Base-by-base conservation (phyloP, 2,888 invertebrate genomes). In the Hydropsyche betteni region DNA sequence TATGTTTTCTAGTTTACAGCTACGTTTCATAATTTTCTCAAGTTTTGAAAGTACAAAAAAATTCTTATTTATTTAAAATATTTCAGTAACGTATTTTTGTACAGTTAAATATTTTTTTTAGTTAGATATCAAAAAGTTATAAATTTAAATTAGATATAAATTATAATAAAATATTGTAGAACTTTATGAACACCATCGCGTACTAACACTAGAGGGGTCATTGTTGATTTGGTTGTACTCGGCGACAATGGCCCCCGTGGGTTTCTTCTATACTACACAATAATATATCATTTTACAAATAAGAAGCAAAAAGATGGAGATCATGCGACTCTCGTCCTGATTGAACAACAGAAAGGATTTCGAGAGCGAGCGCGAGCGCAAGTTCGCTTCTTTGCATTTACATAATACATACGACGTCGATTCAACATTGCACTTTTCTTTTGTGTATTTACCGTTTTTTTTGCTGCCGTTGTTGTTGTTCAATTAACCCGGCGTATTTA, bases 271-370 rank as follows among this genome's bases (percentile, higher is more conserved):
- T 4, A 44, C 10, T 44, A 10, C 24, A 24, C 24, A 24, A 24
- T 24, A 24, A 8, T 44, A 44, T 44, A 44, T 44, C 44, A 44
- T 44, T 44, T 44, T 44, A 44, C 10, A 44, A 44, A 44, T 44
- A 44, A 44, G 44, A 44, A 44, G 44, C 44, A 44, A 44, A 44
- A 44, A 44, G 44, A 44, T 44, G 44, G 61, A 61, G 34, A 61
- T n/a, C 34, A 24, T 24, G 36, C n/a, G 36, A 64, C 44, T 44
- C 44, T 44, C 44, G 64, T 64, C 64, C 64, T 64, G 64, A 64
- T 64, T 64, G 64, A 64, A 36, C 44, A 44, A 44, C 64, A 64
- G n/a, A 64, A 64, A 64, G 64, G 64, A 64, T 64, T 64, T 64
- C 24, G 64, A 34, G 33, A 61, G 61, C 51, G 10, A 51, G 10